Percentiles rank a stretch among this genome's conserved stretches.
These are phyloP conservation scores for Clepsis dumicolana DNA, from an alignment of 2,888 invertebrate species.

Conservation along the genomic window DNA sequence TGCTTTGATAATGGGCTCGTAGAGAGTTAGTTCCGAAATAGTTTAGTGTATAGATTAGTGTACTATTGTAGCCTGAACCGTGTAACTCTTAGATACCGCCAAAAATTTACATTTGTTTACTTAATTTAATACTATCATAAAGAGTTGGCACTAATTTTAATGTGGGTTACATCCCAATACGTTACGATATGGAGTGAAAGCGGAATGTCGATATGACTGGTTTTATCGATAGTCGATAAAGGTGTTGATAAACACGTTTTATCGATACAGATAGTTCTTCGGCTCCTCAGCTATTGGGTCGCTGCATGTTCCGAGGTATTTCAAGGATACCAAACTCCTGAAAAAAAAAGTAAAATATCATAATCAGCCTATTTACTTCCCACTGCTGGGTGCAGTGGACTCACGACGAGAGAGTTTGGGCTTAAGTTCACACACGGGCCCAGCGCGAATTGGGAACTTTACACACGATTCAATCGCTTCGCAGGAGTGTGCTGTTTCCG, in stretches of 20 bases:
- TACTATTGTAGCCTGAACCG: no score
- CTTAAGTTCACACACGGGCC: no score
- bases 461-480: no score
- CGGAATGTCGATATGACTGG: constrained; percentile 61
- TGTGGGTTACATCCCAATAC: constrained; percentile 56
- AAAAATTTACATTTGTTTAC: constrained; percentile 41
- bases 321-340: constrained; percentile 90
- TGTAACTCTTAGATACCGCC: constrained; percentile 5
- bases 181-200: constrained; percentile 60
- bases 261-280: constrained; percentile 94
- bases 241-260: constrained; percentile 49
- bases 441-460: no score
- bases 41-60: no score
- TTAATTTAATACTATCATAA: constrained; percentile 48
- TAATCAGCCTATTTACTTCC: no score
- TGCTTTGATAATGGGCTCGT: no score
- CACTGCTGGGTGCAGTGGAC: no score
- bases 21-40: no score
- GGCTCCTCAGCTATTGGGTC: constrained; percentile 94
- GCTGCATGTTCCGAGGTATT: constrained; percentile 94
- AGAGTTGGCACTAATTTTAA: constrained; percentile 72
- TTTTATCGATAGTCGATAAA: constrained; percentile 43
- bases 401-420: no score
- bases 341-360: constrained; percentile 54
- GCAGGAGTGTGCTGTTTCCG: no score